phyloP scores from a whole-genome alignment of 2,888 invertebrate species.

The Eudiplozoon nipponicum region DNA sequence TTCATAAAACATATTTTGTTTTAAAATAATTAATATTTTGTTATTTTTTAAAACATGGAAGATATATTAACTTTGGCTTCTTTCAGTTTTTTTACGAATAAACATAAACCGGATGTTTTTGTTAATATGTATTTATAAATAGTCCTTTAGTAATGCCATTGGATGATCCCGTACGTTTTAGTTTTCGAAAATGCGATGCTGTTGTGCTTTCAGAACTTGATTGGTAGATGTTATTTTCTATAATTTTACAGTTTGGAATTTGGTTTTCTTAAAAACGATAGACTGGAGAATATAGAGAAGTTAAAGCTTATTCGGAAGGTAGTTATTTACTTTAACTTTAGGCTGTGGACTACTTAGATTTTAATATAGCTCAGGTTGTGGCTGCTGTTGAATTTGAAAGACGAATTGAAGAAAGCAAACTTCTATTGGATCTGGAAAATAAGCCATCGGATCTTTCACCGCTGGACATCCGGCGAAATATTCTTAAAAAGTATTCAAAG shows the following conservation, averaged over 20 bases:
- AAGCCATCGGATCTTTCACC: not conserved
- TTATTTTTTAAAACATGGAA: no score
- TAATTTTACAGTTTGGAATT: slow-evolving; percentile 12
- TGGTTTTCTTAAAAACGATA: slow-evolving; percentile 15
- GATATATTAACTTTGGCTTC: no score
- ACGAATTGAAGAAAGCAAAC: not conserved
- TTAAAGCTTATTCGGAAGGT: slow-evolving; percentile 9
- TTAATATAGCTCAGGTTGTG: slow-evolving; percentile 4
- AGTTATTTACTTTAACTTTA: slow-evolving; percentile 3
- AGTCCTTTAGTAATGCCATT: no score
- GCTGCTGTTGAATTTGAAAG: slow-evolving; percentile 7
- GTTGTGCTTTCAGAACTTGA: no score
- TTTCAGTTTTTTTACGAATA: no score
- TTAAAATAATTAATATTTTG: no score
- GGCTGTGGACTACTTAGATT: slow-evolving; percentile 13
- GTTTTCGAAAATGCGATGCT: no score
- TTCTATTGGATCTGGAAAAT: not conserved
- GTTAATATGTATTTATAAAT: no score
- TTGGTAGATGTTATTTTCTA: no score
- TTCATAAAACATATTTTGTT: no score
- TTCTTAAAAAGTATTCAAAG: not conserved
- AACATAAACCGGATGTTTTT: no score
- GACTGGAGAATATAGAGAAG: slow-evolving; percentile 9
- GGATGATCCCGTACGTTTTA: no score
- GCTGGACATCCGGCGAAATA: not conserved